Evolutionary conservation across 2,113 vertebrate species (phyloP), one percentile per base, ranked within the genome.

Genomic region (Danionella cerebrum): DNA sequence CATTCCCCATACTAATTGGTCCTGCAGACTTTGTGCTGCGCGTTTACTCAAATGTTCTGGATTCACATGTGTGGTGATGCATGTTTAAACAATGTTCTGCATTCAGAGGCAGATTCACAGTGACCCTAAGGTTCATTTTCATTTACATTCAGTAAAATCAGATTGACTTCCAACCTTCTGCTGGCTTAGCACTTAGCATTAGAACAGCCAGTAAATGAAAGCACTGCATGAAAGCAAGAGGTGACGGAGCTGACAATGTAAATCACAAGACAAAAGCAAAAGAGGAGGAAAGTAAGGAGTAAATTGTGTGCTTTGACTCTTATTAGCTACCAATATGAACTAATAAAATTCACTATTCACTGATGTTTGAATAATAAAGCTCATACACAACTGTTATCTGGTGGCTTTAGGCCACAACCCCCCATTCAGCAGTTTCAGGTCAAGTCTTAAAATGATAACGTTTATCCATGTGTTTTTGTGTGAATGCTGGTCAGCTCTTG

Each of bases 401-500:
- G n/a, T n/a, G n/a, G n/a, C n/a, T n/a, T n/a, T n/a, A n/a, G n/a
- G n/a, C n/a, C n/a, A n/a, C n/a, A n/a, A n/a, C n/a, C n/a, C n/a
- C n/a, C n/a, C n/a, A n/a, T n/a, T n/a, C n/a, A n/a, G n/a, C n/a
- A n/a, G n/a, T n/a, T n/a, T n/a, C n/a, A n/a, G n/a, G n/a, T n/a
- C n/a, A n/a, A n/a, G n/a, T n/a, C n/a, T n/a, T n/a, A n/a, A n/a
- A n/a, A n/a, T n/a, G 29, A 33, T 3, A 6, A 9, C 9, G 29
- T 33, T 5, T 9, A 3, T 9, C 5, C 29, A 33, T 33, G 29
- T 3, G 31, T 54, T 9, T 57, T 59, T 67, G 63, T 67, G 76
- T 42, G 22, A 57, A 77, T 63, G 78, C 79, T 84, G 81, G 78
- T 80, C 83, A 76, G 76, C 72, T 9, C 12, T 62, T 75, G 65